A percentile compares a stretch with the other conserved stretches of the same genome.
phyloP scores from a whole-genome alignment of 2,113 vertebrate species.

The Corythaixoides concolor region DNA sequence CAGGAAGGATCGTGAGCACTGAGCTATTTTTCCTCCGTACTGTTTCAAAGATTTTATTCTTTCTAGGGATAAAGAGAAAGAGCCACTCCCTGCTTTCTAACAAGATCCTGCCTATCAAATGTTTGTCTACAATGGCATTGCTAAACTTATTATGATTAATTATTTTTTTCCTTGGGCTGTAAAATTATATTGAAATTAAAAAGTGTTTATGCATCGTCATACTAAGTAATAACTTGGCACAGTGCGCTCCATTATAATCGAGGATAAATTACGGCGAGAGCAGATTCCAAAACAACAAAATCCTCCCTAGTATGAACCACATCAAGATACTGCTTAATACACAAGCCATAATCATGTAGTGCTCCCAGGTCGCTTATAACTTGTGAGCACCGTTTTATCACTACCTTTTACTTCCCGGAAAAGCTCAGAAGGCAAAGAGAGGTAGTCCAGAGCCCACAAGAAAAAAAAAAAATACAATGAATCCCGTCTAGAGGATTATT shows the following conservation, averaged over 20 bases:
- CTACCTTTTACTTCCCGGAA: conserved; percentile 43
- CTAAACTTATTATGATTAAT: conserved; percentile 28
- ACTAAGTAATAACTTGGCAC: conserved; percentile 60
- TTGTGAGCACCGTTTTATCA: conserved; percentile 30
- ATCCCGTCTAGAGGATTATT: neutral
- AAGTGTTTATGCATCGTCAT: conserved; percentile 30
- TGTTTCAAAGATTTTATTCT: neutral
- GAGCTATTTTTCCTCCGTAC: neutral
- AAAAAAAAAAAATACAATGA: neutral
- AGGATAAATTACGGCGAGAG: neutral
- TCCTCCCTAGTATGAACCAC: neutral
- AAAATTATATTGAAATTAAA: conserved; percentile 45
- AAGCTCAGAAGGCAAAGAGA: neutral
- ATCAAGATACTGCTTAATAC: conserved; percentile 11
- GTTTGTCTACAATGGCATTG: neutral
- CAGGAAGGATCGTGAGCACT: neutral
- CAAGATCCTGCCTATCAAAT: conserved; percentile 4
- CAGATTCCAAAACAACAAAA: conserved; percentile 24
- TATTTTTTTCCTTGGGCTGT: conserved; percentile 29
- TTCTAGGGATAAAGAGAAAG: conserved; percentile 23
- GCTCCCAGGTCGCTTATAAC: conserved; percentile 45
- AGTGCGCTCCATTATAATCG: conserved; percentile 11
- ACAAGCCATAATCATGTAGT: conserved; percentile 13
- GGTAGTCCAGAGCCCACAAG: neutral
- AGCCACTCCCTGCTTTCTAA: conserved; percentile 43